Evolutionary conservation across 2,888 invertebrate species (phyloP).

Genomic region (Polymixis flavicincta): DNA sequence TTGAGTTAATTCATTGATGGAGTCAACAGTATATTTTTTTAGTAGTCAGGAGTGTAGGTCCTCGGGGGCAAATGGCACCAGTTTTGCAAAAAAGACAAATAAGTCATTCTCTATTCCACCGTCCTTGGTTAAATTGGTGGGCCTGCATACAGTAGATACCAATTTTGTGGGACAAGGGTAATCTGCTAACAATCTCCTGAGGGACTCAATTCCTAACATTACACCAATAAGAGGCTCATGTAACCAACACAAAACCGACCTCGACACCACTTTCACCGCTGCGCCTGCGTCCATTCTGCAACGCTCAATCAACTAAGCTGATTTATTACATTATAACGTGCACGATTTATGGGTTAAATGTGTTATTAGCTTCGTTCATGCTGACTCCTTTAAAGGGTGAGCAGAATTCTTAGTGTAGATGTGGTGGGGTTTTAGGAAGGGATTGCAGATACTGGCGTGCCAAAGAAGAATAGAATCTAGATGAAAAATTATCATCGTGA

Average conservation of each 20-base stretch:
- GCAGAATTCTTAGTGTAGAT: background rate
- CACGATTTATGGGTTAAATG: constrained; percentile 33
- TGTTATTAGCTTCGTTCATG: constrained; percentile 32
- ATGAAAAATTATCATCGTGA: too few species aligned
- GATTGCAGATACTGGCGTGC: background rate
- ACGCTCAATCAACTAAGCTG: constrained; percentile 51
- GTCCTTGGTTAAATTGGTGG: background rate
- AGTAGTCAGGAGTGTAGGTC: background rate
- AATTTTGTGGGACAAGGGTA: background rate
- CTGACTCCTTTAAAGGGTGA: constrained; percentile 1
- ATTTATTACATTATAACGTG: constrained; percentile 47
- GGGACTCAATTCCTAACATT: constrained; percentile 11
- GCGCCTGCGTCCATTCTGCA: constrained; percentile 53
- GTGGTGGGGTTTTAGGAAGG: background rate
- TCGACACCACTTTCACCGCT: constrained; percentile 63
- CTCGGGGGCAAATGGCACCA: background rate
- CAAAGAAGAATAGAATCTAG: too few species aligned
- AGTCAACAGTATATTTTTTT: background rate
- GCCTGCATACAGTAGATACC: background rate
- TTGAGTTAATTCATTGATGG: too few species aligned
- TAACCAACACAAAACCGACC: constrained; percentile 51
- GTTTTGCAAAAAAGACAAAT: background rate
- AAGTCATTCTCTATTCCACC: background rate
- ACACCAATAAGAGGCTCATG: constrained; percentile 12
- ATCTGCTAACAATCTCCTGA: background rate